phyloP scores from a whole-genome alignment of 2,888 invertebrate genomes.

The Labia minor region DNA sequence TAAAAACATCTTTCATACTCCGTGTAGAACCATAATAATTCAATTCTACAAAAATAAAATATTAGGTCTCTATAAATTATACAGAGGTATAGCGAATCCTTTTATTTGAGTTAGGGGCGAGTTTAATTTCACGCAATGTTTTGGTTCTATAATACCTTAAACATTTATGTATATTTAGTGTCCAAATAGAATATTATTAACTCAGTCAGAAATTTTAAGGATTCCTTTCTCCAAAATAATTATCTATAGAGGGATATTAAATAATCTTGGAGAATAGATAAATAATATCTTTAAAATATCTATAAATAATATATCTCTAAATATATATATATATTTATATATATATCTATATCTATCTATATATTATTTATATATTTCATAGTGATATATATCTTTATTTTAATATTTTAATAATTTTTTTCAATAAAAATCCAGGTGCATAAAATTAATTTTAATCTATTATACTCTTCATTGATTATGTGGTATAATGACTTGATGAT shows the following conservation, averaged over 20 bases:
- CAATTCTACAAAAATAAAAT: constrained; percentile 2
- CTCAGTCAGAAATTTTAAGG: no score
- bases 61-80: not conserved
- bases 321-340: not conserved
- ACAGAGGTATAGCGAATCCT: not conserved
- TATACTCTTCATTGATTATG: constrained; percentile 1
- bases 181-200: no score
- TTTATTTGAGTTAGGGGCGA: not conserved
- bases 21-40: not conserved
- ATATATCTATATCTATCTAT: not conserved
- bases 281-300: not conserved
- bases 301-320: not conserved
- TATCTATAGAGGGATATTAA: no score
- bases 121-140: no score
- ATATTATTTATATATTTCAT: no score
- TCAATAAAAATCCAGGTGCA: not conserved
- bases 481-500: not conserved
- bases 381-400: not conserved
- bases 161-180: no score
- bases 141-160: no score
- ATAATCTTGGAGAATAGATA: no score
- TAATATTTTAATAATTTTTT: not conserved
- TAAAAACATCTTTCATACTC: not conserved
- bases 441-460: not conserved
- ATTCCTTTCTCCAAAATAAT: no score